Evolutionary conservation across 2,888 invertebrate species (phyloP).

Genomic region (Salticus scenicus): DNA sequence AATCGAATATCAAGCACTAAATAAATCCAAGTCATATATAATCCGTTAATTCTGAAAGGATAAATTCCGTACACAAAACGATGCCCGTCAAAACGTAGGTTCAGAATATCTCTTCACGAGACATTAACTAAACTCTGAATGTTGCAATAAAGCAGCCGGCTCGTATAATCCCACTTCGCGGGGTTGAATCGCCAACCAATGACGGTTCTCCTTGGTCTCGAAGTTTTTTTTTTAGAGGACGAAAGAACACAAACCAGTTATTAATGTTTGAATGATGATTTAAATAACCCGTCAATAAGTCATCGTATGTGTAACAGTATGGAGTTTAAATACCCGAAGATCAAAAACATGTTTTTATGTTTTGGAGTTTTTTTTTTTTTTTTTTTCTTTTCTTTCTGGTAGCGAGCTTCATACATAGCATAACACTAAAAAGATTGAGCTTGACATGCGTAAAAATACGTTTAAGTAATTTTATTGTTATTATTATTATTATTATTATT

Average conservation of each 20-base stretch:
- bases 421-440: no score
- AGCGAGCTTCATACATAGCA: no score
- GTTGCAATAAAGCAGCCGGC: slow-evolving; percentile 3
- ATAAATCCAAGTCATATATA: background rate
- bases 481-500: no score
- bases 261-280: slow-evolving; percentile 15
- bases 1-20: background rate
- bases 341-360: no score
- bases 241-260: slow-evolving; percentile 12
- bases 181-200: slow-evolving; percentile 2
- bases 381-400: no score
- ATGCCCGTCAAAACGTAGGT: background rate
- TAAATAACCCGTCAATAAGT: background rate
- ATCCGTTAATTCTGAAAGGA: background rate
- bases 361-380: no score
- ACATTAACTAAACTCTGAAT: background rate
- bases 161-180: slow-evolving; percentile 9
- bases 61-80: background rate
- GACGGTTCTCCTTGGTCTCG: background rate
- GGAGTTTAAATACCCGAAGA: no score
- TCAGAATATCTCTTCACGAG: background rate
- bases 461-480: no score
- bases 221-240: background rate
- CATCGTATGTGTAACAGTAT: background rate
- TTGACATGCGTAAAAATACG: no score